These are phyloP conservation scores for Catagonus wagneri DNA, from an alignment of 2,113 vertebrate species.

Conservation along the genomic window DNA sequence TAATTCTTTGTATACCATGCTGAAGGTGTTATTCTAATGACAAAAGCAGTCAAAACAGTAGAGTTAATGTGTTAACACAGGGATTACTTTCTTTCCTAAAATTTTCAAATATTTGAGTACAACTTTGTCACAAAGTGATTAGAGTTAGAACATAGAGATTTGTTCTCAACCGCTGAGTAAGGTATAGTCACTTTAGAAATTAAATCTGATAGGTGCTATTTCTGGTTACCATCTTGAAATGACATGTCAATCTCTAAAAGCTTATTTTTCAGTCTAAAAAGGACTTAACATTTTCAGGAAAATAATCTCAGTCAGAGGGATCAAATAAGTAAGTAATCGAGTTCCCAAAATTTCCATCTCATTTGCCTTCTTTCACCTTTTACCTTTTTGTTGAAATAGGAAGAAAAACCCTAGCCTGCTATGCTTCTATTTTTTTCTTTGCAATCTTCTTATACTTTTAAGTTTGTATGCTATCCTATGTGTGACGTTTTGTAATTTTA, in stretches of 20 bases:
- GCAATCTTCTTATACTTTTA: neutral
- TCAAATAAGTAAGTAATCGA: neutral
- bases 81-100: slow-evolving; percentile 56
- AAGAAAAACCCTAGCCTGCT: neutral
- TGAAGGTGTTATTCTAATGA: slow-evolving; percentile 38
- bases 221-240: slow-evolving; percentile 42
- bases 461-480: accelerated
- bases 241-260: neutral
- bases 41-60: slow-evolving; percentile 45
- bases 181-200: slow-evolving; percentile 7
- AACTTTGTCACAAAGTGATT: slow-evolving; percentile 37
- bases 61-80: slow-evolving; percentile 35
- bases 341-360: neutral
- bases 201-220: slow-evolving; percentile 47
- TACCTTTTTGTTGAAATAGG: neutral
- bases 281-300: slow-evolving; percentile 50
- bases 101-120: slow-evolving; percentile 62
- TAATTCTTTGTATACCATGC: neutral
- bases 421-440: neutral
- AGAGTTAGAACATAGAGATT: neutral
- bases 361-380: neutral
- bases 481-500: neutral
- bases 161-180: neutral
- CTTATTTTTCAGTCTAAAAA: slow-evolving; percentile 8
- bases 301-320: neutral